phyloP scores from a whole-genome alignment of 1,140 invertebrate species.

The Meloidogyne chitwoodi region DNA sequence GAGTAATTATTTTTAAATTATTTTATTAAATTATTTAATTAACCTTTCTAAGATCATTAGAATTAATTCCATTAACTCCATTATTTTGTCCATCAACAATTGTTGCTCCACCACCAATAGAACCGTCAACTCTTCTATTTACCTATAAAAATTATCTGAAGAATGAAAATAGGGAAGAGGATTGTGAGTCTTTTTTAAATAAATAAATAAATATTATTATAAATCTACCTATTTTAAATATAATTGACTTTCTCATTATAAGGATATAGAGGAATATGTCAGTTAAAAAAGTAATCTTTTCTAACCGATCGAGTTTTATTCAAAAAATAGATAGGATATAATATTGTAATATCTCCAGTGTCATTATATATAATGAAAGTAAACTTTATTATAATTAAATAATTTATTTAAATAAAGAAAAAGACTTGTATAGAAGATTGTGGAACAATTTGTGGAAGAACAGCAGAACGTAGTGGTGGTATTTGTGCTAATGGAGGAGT shows the following conservation, averaged over 20 bases:
- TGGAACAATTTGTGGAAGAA: slow-evolving; percentile 3
- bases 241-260: too few relatives aligned
- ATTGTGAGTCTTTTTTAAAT: too few relatives aligned
- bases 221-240: too few relatives aligned
- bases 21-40: neutral
- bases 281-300: too few relatives aligned
- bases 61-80: neutral
- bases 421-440: neutral
- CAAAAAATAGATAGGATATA: too few relatives aligned
- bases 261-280: too few relatives aligned
- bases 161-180: neutral
- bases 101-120: neutral
- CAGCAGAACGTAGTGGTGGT: slow-evolving; percentile 3
- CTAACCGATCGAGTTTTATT: too few relatives aligned
- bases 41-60: neutral
- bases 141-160: neutral
- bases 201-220: too few relatives aligned
- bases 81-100: slow-evolving; percentile 11
- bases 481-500: neutral
- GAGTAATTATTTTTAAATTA: neutral
- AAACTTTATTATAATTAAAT: neutral
- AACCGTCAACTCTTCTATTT: slow-evolving; percentile 8
- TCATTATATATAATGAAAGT: neutral
- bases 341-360: too few relatives aligned
- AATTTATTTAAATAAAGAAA: neutral